Evolutionary conservation across 23 tunicate species (phyloP).

Genomic region (Trididemnum nubilum): DNA sequence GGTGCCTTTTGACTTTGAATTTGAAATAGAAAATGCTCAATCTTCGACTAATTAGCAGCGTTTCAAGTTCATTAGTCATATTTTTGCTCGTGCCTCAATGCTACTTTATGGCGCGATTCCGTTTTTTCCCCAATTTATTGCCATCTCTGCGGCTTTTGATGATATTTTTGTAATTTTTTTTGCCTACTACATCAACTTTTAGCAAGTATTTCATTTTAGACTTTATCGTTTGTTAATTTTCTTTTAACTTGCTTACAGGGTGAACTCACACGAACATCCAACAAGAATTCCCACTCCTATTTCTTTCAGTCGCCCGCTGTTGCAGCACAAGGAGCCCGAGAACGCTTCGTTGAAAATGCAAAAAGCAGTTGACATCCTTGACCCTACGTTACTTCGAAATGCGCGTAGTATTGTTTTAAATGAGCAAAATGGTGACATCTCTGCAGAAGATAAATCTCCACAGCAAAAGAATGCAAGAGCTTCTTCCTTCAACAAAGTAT

Average conservation of each 20-base stretch:
- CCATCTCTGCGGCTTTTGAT: too few species aligned
- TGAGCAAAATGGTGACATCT: neutral
- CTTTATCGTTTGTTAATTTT: too few species aligned
- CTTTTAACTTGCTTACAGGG: neutral
- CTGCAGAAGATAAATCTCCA: neutral
- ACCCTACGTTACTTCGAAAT: neutral
- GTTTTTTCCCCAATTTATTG: too few species aligned
- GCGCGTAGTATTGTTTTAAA: neutral
- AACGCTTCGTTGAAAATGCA: neutral
- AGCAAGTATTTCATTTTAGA: too few species aligned
- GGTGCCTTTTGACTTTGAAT: too few species aligned
- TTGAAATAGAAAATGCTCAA: too few species aligned
- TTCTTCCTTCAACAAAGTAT: neutral
- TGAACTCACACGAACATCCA: constrained; percentile 10
- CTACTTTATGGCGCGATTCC: too few species aligned
- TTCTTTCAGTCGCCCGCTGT: constrained; percentile 21
- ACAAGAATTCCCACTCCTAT: constrained; percentile 60
- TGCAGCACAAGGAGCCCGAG: neutral
- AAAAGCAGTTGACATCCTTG: neutral
- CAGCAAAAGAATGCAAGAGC: neutral
- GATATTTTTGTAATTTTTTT: too few species aligned
- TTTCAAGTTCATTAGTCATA: too few species aligned
- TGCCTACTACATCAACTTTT: too few species aligned
- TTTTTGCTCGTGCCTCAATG: too few species aligned
- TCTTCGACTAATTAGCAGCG: too few species aligned